A percentile compares a stretch with the other conserved stretches of the same genome.
phyloP scores from a whole-genome alignment of 2,113 vertebrate genomes.

The Carlito syrichta region DNA sequence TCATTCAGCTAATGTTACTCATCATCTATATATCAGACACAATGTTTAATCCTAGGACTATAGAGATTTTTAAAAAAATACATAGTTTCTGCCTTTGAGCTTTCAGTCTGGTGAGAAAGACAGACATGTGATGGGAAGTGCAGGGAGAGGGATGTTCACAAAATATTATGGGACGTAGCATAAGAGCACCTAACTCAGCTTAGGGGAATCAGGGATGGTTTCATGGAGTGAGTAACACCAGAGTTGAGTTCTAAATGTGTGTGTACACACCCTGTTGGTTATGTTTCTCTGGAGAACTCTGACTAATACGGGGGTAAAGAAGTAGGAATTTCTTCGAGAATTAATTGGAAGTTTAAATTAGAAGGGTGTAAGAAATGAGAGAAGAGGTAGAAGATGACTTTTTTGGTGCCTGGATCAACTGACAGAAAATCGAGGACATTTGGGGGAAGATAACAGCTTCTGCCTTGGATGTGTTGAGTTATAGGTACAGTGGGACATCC shows the following conservation, averaged over 20 bases:
- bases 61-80: neutral
- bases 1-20: slow-evolving; percentile 42
- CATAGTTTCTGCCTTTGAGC: neutral
- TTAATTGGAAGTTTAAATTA: slow-evolving; percentile 2
- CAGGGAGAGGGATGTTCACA: neutral
- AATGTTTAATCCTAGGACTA: neutral
- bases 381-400: neutral
- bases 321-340: neutral
- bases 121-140: neutral
- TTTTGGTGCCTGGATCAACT: neutral
- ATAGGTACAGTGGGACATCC: neutral
- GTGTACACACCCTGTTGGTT: neutral
- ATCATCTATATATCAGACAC: neutral
- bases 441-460: neutral
- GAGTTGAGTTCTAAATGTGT: neutral
- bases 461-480: neutral
- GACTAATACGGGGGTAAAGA: neutral
- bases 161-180: neutral
- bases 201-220: neutral
- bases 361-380: neutral
- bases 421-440: neutral
- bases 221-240: neutral
- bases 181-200: neutral
- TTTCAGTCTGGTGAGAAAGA: neutral
- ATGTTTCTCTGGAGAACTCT: neutral